Conservation (phyloP, 2,888 invertebrate species). For the Acanthococcus lagerstroemiae region DNA sequence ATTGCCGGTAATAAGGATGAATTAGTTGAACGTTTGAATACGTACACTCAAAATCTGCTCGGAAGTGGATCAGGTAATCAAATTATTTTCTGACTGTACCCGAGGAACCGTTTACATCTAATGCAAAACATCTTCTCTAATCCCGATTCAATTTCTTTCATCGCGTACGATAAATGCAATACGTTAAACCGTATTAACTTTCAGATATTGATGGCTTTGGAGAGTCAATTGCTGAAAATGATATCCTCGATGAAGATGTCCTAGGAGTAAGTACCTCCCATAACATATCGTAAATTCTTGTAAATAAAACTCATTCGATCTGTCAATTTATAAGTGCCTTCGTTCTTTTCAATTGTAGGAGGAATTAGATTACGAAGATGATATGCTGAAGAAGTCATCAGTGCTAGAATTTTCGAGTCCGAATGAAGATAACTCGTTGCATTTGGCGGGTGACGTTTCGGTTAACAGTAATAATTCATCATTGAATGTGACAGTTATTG, state of each 20-base stretch:
- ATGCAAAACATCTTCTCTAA: neutral
- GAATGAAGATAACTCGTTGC: slow-evolving; percentile 4
- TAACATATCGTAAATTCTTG: too few species aligned
- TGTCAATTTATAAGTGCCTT: slow-evolving; percentile 9
- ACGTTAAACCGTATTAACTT: too few species aligned
- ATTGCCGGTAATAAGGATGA: slow-evolving; percentile 73
- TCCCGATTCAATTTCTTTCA: neutral
- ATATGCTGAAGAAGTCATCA: slow-evolving; percentile 10
- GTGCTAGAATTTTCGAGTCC: slow-evolving; percentile 9
- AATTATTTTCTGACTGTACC: neutral
- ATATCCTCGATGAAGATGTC: slow-evolving; percentile 46
- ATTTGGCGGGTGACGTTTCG: slow-evolving; percentile 17
- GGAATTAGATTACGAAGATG: slow-evolving; percentile 31
- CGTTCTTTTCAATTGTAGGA: slow-evolving; percentile 31
- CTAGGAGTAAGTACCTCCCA: slow-evolving; percentile 46
- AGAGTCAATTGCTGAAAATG: slow-evolving; percentile 43
- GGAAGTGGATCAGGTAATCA: slow-evolving; percentile 11
- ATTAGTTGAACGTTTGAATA: slow-evolving; percentile 63
- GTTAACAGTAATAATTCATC: slow-evolving; percentile 13
- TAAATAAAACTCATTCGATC: neutral
- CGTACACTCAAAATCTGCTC: slow-evolving; percentile 36
- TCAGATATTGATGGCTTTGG: slow-evolving; percentile 42
- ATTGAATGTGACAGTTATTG: slow-evolving; percentile 15
- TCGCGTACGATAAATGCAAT: neutral
- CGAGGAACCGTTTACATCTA: too few species aligned